phyloP scores from a whole-genome alignment of 2,113 vertebrate genomes.

The Thamnophis sirtalis region DNA sequence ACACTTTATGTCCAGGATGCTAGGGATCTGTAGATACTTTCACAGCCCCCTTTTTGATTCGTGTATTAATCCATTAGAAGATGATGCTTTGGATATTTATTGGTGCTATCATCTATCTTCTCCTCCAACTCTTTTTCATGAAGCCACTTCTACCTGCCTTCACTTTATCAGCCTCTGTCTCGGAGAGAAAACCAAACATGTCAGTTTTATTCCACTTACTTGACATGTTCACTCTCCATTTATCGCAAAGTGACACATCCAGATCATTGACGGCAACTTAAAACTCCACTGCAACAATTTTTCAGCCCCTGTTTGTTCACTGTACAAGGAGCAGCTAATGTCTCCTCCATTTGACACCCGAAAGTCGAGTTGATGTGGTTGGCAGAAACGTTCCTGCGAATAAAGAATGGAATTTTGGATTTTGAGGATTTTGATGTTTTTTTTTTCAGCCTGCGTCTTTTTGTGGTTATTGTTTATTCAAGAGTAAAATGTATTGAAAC shows the following conservation, averaged over 20 bases:
- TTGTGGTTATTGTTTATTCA: not conserved
- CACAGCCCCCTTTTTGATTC: no score
- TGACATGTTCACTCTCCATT: not conserved
- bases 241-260: not conserved
- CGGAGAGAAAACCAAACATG: not conserved
- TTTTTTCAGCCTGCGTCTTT: not conserved
- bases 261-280: not conserved
- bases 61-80: not conserved
- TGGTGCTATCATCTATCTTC: not conserved
- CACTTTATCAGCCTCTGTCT: not conserved
- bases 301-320: not conserved
- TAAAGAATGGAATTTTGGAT: not conserved
- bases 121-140: not conserved
- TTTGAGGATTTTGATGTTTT: not conserved
- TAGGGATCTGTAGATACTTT: no score
- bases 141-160: not conserved
- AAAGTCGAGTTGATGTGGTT: not conserved
- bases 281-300: not conserved
- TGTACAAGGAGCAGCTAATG: no score
- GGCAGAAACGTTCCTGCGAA: not conserved
- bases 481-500: not conserved
- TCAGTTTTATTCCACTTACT: not conserved
- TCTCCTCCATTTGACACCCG: not conserved
- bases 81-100: not conserved
- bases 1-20: no score